Evolutionary conservation across 2,113 vertebrate species (phyloP), one percentile per base, ranked within the genome.

Genomic region (Hepsetus odoe): DNA sequence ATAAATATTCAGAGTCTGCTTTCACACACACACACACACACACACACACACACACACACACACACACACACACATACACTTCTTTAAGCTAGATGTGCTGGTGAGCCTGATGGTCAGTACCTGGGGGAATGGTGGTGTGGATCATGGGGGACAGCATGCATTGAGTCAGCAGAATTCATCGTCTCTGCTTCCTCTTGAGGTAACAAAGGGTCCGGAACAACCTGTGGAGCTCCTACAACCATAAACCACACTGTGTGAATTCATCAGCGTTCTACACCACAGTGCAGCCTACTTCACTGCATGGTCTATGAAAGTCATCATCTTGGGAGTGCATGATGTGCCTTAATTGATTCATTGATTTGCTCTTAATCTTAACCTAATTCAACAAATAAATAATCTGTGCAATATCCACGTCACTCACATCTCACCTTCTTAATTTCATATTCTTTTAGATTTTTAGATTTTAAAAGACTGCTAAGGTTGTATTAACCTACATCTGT

Each of bases 81-180:
- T 5, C 24, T 28, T 28, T 30, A 30, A 1, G 12, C 56, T 14
- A 32, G 18, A 69, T 33, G 14, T 35, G 35, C 22, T 32, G 10
- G 6, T 38, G 42, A 16, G 28, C 16, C 4, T 7, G 20, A 38
- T 61, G 14, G 32, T 13, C 12, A 53, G 18, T 79, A 79, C 76
- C 58, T 71, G n/a, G 76, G 42, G 22, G 2, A 12, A 5, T 44
- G 38, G 32, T 20, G 20, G 22, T 80, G 24, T 55, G 13, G 53
- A 3, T 1, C 18, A 35, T 44, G 33, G 40, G 55, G n/a, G 10
- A 55, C 11, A 7, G 49, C 12, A 46, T 24, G 26, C 44, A 26
- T n/a, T 12, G 67, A 64, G 8, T 72, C 68, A 40, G 68, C 76
- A 30, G 56, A 49, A 65, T 79, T 56, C 30, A 55, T 33, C 51